Evolutionary conservation across 92 coral and sea anemone species (phyloP).

Genomic region (Anthopleura xanthogrammica): DNA sequence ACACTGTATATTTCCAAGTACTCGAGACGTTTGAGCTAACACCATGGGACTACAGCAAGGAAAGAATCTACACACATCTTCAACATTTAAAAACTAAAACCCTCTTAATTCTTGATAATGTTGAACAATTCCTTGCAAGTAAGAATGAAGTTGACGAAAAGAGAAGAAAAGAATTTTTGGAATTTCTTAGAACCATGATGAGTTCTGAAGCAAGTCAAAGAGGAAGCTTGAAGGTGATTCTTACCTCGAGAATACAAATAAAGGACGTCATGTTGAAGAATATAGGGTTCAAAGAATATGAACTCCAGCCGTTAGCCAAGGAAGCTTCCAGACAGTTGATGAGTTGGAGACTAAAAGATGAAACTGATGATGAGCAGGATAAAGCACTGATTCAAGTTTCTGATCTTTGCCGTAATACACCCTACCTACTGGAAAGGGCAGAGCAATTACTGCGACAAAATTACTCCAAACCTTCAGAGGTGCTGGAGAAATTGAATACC

Average conservation of each 20-base stretch:
- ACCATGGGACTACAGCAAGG: slow-evolving; percentile 8
- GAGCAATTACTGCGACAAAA: slow-evolving; percentile 15
- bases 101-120: slow-evolving; percentile 53
- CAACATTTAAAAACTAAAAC: neutral
- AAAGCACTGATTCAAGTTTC: slow-evolving; percentile 8
- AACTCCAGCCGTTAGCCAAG: neutral
- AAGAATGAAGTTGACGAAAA: neutral
- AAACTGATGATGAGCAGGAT: neutral
- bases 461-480: too few species aligned
- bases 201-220: neutral
- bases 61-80: slow-evolving; percentile 8
- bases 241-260: slow-evolving; percentile 45
- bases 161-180: neutral
- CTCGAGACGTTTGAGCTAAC: slow-evolving; percentile 6
- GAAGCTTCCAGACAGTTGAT: slow-evolving; percentile 24
- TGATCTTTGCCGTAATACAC: slow-evolving; percentile 22
- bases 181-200: neutral
- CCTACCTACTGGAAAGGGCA: slow-evolving; percentile 32
- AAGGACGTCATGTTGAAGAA: slow-evolving; percentile 12
- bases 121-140: slow-evolving; percentile 28
- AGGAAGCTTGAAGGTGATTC: slow-evolving; percentile 24
- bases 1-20: slow-evolving; percentile 8
- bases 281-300: neutral
- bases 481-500: too few species aligned
- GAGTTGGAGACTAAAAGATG: neutral